Percentiles rank a stretch among this genome's conserved stretches.
phyloP scores from a whole-genome alignment of 2,888 invertebrate species.

The Dynastes hyllus region DNA sequence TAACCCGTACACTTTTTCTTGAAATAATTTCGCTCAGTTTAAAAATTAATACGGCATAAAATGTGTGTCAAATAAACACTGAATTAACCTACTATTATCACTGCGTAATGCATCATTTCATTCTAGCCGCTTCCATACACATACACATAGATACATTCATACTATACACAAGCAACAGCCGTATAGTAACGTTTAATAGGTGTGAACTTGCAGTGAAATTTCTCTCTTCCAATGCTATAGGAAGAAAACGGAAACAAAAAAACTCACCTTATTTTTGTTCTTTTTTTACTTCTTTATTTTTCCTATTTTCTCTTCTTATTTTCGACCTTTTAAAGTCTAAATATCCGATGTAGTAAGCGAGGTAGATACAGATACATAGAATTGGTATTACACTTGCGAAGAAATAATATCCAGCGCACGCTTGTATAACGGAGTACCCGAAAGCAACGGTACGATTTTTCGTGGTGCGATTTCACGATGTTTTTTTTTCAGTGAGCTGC shows the following conservation, averaged over 20 bases:
- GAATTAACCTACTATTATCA: slow-evolving; percentile 43
- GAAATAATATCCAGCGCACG: slow-evolving; percentile 8
- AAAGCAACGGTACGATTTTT: no score
- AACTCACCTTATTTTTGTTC: slow-evolving; percentile 11
- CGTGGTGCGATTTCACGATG: no score
- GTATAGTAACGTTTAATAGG: no score
- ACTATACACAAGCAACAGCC: no score
- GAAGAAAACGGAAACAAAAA: background rate
- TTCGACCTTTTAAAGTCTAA: background rate
- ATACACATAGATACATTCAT: background rate
- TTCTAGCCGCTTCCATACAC: background rate
- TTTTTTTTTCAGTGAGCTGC: no score
- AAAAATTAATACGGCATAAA: slow-evolving; percentile 16
- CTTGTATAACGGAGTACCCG: slow-evolving; percentile 1
- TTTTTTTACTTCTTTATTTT: background rate
- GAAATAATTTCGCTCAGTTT: background rate
- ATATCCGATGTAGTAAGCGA: no score
- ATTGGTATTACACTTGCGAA: background rate
- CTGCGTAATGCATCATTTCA: slow-evolving; percentile 1
- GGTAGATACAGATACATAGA: no score
- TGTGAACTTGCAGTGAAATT: slow-evolving; percentile 27
- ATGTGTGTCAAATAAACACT: slow-evolving; percentile 38
- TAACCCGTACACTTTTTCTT: no score
- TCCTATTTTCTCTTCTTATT: background rate
- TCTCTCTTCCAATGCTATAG: background rate